Evolutionary conservation across 2,888 invertebrate species (phyloP), one percentile per base, ranked within the genome.

Genomic region (Aelia acuminata): DNA sequence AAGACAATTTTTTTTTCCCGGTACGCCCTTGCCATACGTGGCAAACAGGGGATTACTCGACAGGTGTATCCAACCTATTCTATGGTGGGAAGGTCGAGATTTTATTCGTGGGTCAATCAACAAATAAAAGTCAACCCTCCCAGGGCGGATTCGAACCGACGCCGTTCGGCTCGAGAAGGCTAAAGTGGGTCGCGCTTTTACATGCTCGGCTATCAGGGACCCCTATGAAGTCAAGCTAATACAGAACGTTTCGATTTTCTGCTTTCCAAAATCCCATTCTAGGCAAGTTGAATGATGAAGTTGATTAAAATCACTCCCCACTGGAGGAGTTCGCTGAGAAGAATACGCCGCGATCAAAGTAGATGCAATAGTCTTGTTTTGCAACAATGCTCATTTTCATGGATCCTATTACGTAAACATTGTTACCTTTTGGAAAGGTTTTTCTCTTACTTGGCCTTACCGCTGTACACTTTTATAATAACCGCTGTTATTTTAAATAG

Each of bases 381-480:
- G 63, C 31, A 63, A 31, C 63, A 63, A 63, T 31, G 31, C 31
- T 63, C 15, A 63, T 70, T 70, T 35, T 31, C 35, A 20, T 70
- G 18, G 18, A 35, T 7, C 26, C 5, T 18, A 4, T 70, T 70
- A 35, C 63, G 63, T 70, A 70, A 70, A 20, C 7, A 20, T 31
- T 31, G 31, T 18, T 70, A 70, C 15, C 3, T 20, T 35, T 70
- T 10, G 26, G 18, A 2, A 13, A 18, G 35, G 8, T 5, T 57
- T 70, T 18, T 35, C 31, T 35, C 5, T 70, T 63, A 26, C 4
- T 26, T 26, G 1, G 26, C 2, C 5, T 26, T 26, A 11, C 8
- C 0, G 0, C 5, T 1, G 26, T n/a, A 0, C 1, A 4, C 1
- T 0, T 26, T 15, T 57, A 5, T 35, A 8, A n/a, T n/a, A n/a